phyloP scores from a whole-genome alignment of 1,140 invertebrate species.

The Teleogryllus occipitalis region DNA sequence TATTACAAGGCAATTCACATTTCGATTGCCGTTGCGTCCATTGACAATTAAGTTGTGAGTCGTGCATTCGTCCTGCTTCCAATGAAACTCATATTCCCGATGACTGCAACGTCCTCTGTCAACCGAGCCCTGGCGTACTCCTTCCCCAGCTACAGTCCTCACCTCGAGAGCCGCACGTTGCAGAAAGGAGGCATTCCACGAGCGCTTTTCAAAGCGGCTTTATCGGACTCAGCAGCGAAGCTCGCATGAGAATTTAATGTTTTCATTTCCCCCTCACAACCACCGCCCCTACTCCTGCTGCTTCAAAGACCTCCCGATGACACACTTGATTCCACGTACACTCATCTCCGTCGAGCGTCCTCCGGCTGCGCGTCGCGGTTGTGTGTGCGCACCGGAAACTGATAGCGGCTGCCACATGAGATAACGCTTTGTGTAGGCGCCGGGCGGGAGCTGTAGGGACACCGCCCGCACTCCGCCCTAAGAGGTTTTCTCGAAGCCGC shows the following conservation, averaged over 20 bases:
- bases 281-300: background rate
- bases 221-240: background rate
- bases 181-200: too few species aligned
- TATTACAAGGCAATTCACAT: too few species aligned
- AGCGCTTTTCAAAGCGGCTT: background rate
- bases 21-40: too few species aligned
- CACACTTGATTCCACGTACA: background rate
- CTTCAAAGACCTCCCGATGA: background rate
- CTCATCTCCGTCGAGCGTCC: background rate
- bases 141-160: too few species aligned
- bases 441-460: background rate
- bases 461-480: background rate
- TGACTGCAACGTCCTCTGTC: too few species aligned
- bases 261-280: background rate
- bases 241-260: background rate
- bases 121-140: too few species aligned
- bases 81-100: too few species aligned
- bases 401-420: background rate
- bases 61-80: too few species aligned
- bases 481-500: background rate
- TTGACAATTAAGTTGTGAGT: too few species aligned
- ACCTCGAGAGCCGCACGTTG: too few species aligned
- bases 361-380: background rate
- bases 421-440: background rate
- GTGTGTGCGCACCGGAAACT: background rate